These are phyloP conservation scores for Smutsia gigantea DNA, from an alignment of 2,797 vertebrate species.

Conservation along the genomic window DNA sequence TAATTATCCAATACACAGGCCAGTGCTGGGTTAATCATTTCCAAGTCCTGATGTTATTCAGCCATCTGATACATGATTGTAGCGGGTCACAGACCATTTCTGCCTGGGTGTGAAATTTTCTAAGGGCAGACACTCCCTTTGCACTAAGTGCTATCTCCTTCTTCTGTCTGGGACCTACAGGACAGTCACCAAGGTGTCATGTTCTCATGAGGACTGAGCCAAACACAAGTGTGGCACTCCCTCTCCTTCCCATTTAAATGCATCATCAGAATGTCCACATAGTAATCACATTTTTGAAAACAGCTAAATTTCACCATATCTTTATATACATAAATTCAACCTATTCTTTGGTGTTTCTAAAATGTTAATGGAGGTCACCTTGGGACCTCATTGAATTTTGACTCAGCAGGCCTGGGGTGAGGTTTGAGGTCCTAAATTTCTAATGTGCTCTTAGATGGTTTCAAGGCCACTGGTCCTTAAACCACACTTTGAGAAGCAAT, in stretches of 20 bases:
- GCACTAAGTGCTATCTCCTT: too few species aligned
- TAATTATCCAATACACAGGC: constrained; percentile 54
- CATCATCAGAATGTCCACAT: neutral
- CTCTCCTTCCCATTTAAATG: neutral
- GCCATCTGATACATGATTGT: neutral
- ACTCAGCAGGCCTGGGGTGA: neutral
- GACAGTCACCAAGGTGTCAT: neutral
- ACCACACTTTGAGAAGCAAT: neutral
- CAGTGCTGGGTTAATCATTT: constrained; percentile 57
- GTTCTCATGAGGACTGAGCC: neutral
- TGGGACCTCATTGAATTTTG: neutral
- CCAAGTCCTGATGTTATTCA: constrained; percentile 38
- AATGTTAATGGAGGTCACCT: neutral
- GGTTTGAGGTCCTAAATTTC: neutral
- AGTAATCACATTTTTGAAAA: neutral
- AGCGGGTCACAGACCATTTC: constrained; percentile 46
- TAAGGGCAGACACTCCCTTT: neutral
- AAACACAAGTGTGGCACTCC: neutral
- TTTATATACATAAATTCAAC: neutral
- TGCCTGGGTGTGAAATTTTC: neutral
- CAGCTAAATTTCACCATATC: neutral
- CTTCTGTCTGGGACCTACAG: neutral
- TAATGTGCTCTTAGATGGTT: neutral
- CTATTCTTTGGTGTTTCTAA: neutral
- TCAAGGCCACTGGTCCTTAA: neutral